A percentile compares a stretch with the other conserved stretches of the same genome.
phyloP scores from a whole-genome alignment of 2,888 invertebrate species.

The Nineta flava region DNA sequence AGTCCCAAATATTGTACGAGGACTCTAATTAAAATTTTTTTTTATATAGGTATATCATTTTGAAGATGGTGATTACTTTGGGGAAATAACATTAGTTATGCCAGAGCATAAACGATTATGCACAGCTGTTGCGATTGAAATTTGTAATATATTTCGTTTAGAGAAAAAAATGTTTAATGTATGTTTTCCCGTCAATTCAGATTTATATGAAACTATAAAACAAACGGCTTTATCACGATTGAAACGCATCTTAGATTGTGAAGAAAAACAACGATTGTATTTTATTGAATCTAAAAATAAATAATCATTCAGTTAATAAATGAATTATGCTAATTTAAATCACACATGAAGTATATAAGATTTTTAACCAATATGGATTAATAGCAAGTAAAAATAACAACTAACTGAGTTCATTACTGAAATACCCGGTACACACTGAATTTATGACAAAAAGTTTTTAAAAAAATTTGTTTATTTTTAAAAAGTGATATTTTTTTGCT shows the following conservation, averaged over 20 bases:
- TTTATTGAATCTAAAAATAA: background rate
- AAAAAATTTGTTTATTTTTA: too few species aligned
- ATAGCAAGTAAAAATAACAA: too few species aligned
- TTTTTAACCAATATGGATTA: too few species aligned
- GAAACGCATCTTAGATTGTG: conserved; percentile 22
- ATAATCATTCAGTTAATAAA: too few species aligned
- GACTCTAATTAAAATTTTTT: too few species aligned
- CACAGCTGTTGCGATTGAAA: conserved; percentile 41
- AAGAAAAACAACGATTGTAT: conserved; percentile 19
- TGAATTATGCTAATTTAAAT: too few species aligned
- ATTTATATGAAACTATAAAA: conserved; percentile 23
- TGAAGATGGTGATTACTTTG: conserved; percentile 45
- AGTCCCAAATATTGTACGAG: too few species aligned
- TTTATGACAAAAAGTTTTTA: too few species aligned
- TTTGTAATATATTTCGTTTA: conserved; percentile 41
- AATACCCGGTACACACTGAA: too few species aligned
- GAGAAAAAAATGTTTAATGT: conserved; percentile 34
- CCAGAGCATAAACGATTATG: conserved; percentile 37
- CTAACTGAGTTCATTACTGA: too few species aligned
- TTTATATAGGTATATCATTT: conserved; percentile 27
- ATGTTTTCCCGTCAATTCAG: conserved; percentile 20
- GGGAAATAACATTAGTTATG: conserved; percentile 41
- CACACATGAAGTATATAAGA: too few species aligned
- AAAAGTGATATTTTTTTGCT: too few species aligned
- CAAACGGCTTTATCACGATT: conserved; percentile 23